Conservation (phyloP, 2,113 vertebrate genomes). For the Sminthopsis crassicaudata region DNA sequence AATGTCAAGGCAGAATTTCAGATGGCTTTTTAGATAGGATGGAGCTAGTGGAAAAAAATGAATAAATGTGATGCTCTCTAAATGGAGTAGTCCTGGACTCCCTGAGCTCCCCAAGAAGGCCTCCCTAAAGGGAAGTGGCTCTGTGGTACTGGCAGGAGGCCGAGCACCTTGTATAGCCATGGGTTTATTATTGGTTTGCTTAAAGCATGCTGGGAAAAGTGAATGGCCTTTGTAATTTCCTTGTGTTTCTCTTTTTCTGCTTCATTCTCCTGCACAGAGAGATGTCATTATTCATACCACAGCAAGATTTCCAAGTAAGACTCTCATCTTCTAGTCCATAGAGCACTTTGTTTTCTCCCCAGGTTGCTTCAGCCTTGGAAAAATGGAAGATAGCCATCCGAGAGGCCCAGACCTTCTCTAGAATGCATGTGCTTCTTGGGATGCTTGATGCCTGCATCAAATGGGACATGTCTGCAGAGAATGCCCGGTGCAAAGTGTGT, state of each 20-base stretch:
- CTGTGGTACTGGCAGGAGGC: no score
- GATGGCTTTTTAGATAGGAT: not conserved
- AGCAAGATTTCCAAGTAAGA: not conserved
- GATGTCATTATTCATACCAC: not conserved
- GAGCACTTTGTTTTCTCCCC: constrained; percentile 64
- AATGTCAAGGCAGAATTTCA: no score
- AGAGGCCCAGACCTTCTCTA: constrained; percentile 97
- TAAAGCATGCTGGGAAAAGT: not conserved
- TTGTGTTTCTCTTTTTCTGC: not conserved
- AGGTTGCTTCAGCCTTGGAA: constrained; percentile 96
- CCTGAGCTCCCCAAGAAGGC: no score
- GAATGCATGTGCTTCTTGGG: constrained; percentile 96
- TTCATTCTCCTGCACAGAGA: not conserved
- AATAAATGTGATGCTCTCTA: no score
- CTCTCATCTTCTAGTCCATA: not conserved
- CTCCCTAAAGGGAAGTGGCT: no score
- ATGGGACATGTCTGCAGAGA: constrained; percentile 99
- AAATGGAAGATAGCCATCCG: constrained; percentile 95
- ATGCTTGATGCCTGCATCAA: constrained; percentile 99
- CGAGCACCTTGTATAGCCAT: no score
- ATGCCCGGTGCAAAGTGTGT: constrained; percentile 98
- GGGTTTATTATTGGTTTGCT: not conserved
- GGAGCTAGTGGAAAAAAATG: not conserved
- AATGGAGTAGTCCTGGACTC: no score
- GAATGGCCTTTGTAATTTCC: not conserved